These are phyloP conservation scores for Peromyscus maniculatus DNA, from an alignment of 2,113 vertebrate genomes.

Conservation along the genomic window DNA sequence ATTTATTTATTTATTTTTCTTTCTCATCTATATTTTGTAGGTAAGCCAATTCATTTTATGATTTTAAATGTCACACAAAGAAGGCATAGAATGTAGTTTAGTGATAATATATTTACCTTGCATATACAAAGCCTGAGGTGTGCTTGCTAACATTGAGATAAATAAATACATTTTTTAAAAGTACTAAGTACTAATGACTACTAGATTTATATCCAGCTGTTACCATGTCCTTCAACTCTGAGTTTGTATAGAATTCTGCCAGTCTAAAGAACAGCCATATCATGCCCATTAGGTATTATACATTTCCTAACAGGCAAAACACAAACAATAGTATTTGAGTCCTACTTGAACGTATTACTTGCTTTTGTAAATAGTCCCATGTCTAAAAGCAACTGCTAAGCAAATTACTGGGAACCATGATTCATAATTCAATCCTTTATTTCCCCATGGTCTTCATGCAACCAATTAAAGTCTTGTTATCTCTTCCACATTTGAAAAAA, in stretches of 20 bases:
- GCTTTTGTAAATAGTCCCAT: background rate
- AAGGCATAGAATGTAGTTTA: background rate
- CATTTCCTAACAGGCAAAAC: background rate
- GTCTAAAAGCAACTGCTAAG: background rate
- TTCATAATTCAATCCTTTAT: background rate
- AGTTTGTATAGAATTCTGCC: background rate
- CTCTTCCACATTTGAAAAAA: background rate
- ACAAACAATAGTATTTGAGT: background rate
- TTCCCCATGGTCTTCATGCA: background rate
- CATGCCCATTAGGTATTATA: background rate
- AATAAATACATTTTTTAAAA: background rate
- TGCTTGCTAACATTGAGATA: no score
- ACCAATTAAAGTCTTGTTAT: background rate
- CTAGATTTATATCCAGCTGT: background rate
- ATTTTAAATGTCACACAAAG: background rate
- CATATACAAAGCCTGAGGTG: background rate
- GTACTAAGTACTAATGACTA: background rate
- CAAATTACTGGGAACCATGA: background rate
- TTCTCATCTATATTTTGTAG: background rate
- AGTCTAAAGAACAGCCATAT: background rate
- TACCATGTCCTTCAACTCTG: background rate
- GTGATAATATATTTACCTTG: background rate
- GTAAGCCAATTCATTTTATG: background rate
- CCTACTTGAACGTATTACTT: background rate
- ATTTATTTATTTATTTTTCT: background rate